phyloP scores from a whole-genome alignment of 1,140 invertebrate species.

The Achatina immaculata region DNA sequence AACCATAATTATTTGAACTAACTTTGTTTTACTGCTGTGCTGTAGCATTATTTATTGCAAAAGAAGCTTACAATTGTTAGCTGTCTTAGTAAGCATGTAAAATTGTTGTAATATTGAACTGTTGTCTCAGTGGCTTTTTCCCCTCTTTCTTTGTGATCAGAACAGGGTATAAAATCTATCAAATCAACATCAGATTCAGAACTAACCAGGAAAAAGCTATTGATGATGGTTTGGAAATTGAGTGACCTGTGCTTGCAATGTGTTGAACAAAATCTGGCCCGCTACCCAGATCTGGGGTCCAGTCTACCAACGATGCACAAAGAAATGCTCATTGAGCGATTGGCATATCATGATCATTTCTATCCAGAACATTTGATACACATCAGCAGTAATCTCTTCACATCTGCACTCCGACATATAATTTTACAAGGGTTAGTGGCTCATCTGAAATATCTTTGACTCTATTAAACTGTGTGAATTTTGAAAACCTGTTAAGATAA shows the following conservation, averaged over 20 bases:
- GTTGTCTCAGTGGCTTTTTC: too few species aligned
- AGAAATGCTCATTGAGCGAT: conserved; percentile 55
- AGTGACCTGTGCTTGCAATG: conserved; percentile 56
- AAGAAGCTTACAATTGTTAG: too few species aligned
- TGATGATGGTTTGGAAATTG: conserved; percentile 56
- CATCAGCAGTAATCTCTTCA: conserved; percentile 55
- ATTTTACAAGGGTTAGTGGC: conserved; percentile 47
- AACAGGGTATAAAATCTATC: too few species aligned
- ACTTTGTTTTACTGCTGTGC: too few species aligned
- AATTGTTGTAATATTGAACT: too few species aligned
- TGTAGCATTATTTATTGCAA: too few species aligned
- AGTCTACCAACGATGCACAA: conserved; percentile 57
- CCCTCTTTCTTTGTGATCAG: too few species aligned
- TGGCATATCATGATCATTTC: conserved; percentile 57
- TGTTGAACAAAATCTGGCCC: conserved; percentile 49
- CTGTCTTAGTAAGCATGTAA: too few species aligned
- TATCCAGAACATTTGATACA: conserved; percentile 45
- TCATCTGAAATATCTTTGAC: neutral
- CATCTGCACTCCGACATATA: conserved; percentile 45
- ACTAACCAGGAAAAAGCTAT: neutral
- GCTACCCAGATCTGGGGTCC: conserved; percentile 46
- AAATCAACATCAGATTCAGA: neutral
- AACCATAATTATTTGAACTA: too few species aligned
- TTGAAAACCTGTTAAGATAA: neutral
- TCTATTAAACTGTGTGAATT: neutral